These are phyloP conservation scores for Leptopilina syphax DNA, from an alignment of 2,888 invertebrate genomes.

Conservation along the genomic window DNA sequence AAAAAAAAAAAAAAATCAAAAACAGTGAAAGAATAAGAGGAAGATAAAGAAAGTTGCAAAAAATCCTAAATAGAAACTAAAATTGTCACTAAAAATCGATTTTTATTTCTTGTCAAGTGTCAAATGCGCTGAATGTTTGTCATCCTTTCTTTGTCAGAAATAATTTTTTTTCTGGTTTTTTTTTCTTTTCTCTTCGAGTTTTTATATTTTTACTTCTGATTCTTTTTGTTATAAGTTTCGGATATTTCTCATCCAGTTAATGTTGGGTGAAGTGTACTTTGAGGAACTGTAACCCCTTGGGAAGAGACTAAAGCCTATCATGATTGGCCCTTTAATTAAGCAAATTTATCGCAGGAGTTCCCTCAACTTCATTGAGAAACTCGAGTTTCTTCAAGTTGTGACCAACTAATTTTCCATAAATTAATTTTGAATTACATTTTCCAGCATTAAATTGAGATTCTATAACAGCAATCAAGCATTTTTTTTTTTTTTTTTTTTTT, in stretches of 20 bases:
- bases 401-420: slow-evolving; percentile 20
- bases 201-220: neutral
- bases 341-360: slow-evolving; percentile 17
- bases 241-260: neutral
- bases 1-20: neutral
- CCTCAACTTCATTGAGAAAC: slow-evolving; percentile 15
- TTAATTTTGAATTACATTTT: slow-evolving; percentile 26
- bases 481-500: neutral
- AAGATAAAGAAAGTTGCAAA: slow-evolving; percentile 3
- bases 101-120: slow-evolving; percentile 19
- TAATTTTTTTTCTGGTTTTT: neutral
- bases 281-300: slow-evolving; percentile 23
- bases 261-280: slow-evolving; percentile 35
- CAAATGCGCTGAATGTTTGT: slow-evolving; percentile 31
- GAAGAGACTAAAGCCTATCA: slow-evolving; percentile 7
- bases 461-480: neutral
- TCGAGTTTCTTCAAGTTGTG: slow-evolving; percentile 25
- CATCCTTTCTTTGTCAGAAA: neutral
- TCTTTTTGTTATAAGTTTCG: neutral
- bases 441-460: neutral
- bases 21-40: slow-evolving; percentile 9
- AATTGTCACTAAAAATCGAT: neutral
- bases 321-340: slow-evolving; percentile 27
- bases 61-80: slow-evolving; percentile 2
- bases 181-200: neutral